Evolutionary conservation across 2,888 invertebrate genomes (phyloP).

Genomic region (Leucoma salicis): DNA sequence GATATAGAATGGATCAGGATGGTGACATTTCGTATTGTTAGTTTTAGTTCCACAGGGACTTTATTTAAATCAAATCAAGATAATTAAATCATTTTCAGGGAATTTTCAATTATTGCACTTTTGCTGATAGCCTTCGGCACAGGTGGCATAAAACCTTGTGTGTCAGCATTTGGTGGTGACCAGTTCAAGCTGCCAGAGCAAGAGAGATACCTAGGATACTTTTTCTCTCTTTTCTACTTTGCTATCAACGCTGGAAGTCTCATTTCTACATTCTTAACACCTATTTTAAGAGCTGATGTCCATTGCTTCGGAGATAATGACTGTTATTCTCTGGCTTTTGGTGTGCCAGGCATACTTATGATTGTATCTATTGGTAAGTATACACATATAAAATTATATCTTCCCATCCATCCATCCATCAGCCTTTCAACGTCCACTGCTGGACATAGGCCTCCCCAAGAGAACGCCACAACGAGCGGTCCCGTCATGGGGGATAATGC

Average conservation of each 20-base stretch:
- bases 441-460: too few relatives aligned
- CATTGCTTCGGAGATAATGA: constrained; percentile 88
- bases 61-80: too few relatives aligned
- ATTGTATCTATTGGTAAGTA: constrained; percentile 87
- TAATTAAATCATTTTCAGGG: constrained; percentile 60
- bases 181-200: constrained; percentile 93
- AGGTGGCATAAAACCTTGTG: constrained; percentile 98
- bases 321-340: constrained; percentile 94
- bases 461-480: too few relatives aligned
- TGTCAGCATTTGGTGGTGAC: constrained; percentile 97
- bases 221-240: constrained; percentile 97
- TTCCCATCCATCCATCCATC: too few relatives aligned
- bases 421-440: too few relatives aligned
- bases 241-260: constrained; percentile 95
- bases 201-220: constrained; percentile 88
- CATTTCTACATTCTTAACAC: constrained; percentile 93
- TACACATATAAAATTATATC: too few relatives aligned
- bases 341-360: constrained; percentile 94
- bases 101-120: constrained; percentile 85
- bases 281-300: constrained; percentile 90
- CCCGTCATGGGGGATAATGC: too few relatives aligned
- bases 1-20: too few relatives aligned
- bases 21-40: too few relatives aligned
- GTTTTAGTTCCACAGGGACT: too few relatives aligned
- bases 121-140: constrained; percentile 93